Evolutionary conservation across 2,113 vertebrate species (phyloP).

Genomic region (Leptobrachium leishanense): DNA sequence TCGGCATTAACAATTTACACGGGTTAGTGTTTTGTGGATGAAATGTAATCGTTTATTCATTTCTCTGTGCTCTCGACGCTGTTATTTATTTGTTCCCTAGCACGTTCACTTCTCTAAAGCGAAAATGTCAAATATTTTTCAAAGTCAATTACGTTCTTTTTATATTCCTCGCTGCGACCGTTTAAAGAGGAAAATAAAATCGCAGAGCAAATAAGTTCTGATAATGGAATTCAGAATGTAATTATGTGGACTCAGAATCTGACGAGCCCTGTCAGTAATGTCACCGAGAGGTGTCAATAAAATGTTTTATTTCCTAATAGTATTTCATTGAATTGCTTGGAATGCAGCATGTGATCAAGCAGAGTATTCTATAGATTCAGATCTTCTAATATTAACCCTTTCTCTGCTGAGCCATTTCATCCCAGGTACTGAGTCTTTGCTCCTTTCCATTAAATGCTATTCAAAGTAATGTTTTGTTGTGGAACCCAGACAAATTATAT

Average conservation of each 20-base stretch:
- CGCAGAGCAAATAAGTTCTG: conserved; percentile 39
- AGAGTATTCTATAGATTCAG: neutral
- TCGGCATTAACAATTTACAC: conserved; percentile 36
- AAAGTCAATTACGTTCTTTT: conserved; percentile 47
- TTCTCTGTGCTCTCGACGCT: conserved; percentile 15
- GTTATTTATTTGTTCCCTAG: conserved; percentile 37
- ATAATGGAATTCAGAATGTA: conserved; percentile 46
- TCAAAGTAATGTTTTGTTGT: too few species aligned
- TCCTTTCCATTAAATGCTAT: neutral
- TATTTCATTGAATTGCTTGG: neutral
- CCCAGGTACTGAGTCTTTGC: neutral
- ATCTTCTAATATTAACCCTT: conserved; percentile 10
- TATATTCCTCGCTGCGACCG: conserved; percentile 27
- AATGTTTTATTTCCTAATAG: conserved; percentile 4
- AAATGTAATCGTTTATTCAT: conserved; percentile 38
- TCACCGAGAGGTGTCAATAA: conserved; percentile 12
- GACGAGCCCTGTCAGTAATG: conserved; percentile 27
- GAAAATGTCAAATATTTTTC: conserved; percentile 47
- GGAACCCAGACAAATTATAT: too few species aligned
- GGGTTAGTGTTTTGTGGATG: conserved; percentile 27
- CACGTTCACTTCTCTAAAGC: conserved; percentile 21
- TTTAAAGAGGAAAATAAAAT: conserved; percentile 43
- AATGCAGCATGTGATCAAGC: neutral
- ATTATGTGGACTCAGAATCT: conserved; percentile 36
- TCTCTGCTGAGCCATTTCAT: neutral